Percentiles rank a stretch among this genome's conserved stretches.
These are phyloP conservation scores for Mus caroli DNA, from an alignment of 2,797 vertebrate genomes.

Conservation along the genomic window DNA sequence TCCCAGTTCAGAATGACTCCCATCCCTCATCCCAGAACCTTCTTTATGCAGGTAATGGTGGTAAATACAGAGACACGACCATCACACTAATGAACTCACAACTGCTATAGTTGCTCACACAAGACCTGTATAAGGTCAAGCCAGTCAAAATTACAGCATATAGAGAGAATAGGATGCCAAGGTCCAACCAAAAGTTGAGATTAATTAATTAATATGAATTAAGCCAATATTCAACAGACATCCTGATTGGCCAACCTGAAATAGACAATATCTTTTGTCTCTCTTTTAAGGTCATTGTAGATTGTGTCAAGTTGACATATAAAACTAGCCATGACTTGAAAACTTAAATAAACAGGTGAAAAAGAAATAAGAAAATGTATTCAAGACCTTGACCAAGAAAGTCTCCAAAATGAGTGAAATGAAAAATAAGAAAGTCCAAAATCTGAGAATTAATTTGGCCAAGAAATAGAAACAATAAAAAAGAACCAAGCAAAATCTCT, in stretches of 20 bases:
- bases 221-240: not conserved
- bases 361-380: not conserved
- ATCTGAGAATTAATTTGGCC: not conserved
- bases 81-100: not conserved
- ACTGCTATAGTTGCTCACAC: not conserved
- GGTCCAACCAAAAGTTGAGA: not conserved
- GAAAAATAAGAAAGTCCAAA: not conserved
- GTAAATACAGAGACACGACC: not conserved
- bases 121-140: not conserved
- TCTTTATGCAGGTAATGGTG: not conserved
- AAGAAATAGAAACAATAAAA: not conserved
- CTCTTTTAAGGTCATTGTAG: not conserved
- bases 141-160: not conserved
- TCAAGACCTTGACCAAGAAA: not conserved
- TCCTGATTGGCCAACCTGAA: not conserved
- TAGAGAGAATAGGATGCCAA: not conserved
- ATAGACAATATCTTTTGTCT: not conserved
- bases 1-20: no score
- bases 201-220: not conserved
- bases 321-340: not conserved
- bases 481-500: not conserved
- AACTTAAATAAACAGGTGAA: not conserved
- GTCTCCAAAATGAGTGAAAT: not conserved
- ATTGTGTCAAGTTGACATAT: not conserved
- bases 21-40: no score